Base-by-base conservation (phyloP, 2,888 invertebrate species). In the Pollenia labialis region DNA sequence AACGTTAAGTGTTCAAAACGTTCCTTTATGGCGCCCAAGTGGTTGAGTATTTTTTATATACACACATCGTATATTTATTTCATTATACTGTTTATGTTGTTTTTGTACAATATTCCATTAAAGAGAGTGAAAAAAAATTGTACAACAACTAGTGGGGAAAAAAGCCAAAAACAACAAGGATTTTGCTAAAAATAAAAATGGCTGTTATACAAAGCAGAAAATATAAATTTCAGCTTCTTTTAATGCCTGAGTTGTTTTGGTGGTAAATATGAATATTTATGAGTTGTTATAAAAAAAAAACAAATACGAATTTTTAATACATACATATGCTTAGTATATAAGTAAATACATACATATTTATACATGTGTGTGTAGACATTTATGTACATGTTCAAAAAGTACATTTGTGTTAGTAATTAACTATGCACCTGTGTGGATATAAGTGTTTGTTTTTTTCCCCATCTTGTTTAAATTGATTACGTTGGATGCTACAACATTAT, bases 1-100 rank as follows among this genome's bases (percentile, higher is more conserved):
- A 66, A 11, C 77, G 50, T 79, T 32, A 71, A 80, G 80, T 80
- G 71, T 54, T 71, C 62, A 71, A 60, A 64, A 81, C 52, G 54
- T 76, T 85, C 69, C 62, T 58, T 71, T 75, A 71, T 76, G 85
- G 69, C 80, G 80, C 79, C 84, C 84, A 75, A 80, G 80, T 85
- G 85, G 76, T 81, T 81, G 44, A 40, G 11, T 50, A 16, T 46
- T 81, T 75, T 52, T 52, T 18, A 40, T 69, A 23, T 23, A 23
- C 2, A 23, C 1, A 23, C 16, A 58, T 66, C 50, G 40, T 4
- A 68, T 14, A 58, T 68, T 68, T 69, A 69, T 60, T 79, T 79
- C 68, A 69, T 79, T 58, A 48, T 54, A 23, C 1, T 72, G 16
- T 46, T 52, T 32, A 32, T 85, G 48, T 44, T 66, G 32, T 72